Conservation (phyloP, 1,140 invertebrate genomes). For the Aplysia californica region DNA sequence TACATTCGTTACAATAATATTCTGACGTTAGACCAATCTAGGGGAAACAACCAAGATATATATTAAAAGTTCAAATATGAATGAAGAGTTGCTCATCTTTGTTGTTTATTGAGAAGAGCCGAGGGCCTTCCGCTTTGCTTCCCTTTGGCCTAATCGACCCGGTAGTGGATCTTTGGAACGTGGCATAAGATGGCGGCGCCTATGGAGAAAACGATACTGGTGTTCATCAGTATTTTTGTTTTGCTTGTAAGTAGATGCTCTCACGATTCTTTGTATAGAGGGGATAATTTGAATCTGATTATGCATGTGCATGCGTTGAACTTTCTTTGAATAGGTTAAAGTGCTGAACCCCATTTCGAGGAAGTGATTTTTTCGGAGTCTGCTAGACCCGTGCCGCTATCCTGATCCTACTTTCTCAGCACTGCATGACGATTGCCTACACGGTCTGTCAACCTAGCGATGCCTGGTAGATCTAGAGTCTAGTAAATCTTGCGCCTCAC, state of each 20-base stretch:
- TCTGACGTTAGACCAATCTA: not conserved
- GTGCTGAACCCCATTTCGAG: not conserved
- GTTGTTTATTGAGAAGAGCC: not conserved
- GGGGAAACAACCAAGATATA: not conserved
- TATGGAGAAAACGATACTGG: not conserved
- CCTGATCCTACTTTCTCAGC: too few relatives aligned
- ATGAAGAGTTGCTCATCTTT: not conserved
- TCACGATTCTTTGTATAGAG: not conserved
- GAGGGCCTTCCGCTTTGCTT: slow-evolving; percentile 5
- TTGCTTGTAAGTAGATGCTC: slow-evolving; percentile 27
- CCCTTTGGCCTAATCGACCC: not conserved
- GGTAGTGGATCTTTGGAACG: slow-evolving; percentile 11
- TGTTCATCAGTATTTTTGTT: slow-evolving; percentile 10
- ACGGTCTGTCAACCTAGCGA: too few relatives aligned
- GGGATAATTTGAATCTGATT: not conserved
- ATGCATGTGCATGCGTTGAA: not conserved
- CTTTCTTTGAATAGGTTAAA: not conserved
- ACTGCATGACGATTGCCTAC: too few relatives aligned
- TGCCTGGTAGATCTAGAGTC: too few relatives aligned
- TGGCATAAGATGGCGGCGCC: slow-evolving; percentile 27
- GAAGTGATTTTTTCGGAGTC: not conserved
- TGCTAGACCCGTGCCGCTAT: not conserved
- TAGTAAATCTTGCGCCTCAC: too few relatives aligned
- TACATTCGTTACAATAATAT: not conserved
- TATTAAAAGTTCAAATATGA: not conserved